phyloP scores from a whole-genome alignment of 2,888 invertebrate genomes.

The Drosophila kokeensis region DNA sequence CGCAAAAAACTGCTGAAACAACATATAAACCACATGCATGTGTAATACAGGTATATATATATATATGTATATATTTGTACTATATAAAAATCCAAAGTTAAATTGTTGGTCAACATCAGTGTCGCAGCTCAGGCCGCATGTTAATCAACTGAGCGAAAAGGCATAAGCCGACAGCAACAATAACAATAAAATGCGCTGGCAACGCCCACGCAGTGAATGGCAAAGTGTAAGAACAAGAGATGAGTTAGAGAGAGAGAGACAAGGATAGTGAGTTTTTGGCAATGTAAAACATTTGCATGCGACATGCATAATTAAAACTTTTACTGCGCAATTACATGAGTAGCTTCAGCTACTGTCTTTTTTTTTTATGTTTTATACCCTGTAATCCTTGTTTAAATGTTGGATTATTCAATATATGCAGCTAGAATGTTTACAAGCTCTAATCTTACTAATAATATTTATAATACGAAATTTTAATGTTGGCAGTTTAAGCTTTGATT shows the following conservation, averaged over 20 bases:
- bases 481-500: background rate
- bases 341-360: conserved; percentile 48
- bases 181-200: conserved; percentile 9
- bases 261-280: conserved; percentile 38
- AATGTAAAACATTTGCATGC: conserved; percentile 71
- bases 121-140: conserved; percentile 29
- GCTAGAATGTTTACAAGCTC: background rate
- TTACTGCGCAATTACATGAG: conserved; percentile 63
- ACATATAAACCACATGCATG: background rate
- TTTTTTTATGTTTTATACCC: conserved; percentile 18
- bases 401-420: too few relatives aligned
- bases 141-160: conserved; percentile 25
- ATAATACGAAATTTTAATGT: background rate
- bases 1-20: conserved; percentile 30
- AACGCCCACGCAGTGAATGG: conserved; percentile 38
- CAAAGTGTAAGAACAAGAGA: conserved; percentile 4
- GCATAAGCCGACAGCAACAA: conserved; percentile 4
- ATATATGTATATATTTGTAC: background rate
- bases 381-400: background rate
- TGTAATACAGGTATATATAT: background rate
- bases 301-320: conserved; percentile 71
- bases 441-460: background rate
- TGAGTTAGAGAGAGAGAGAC: background rate
- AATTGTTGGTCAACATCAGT: conserved; percentile 58
- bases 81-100: conserved; percentile 36